Base-by-base conservation (phyloP, 2,113 vertebrate genomes). In the Boulengeromyrus knoepffleri region DNA sequence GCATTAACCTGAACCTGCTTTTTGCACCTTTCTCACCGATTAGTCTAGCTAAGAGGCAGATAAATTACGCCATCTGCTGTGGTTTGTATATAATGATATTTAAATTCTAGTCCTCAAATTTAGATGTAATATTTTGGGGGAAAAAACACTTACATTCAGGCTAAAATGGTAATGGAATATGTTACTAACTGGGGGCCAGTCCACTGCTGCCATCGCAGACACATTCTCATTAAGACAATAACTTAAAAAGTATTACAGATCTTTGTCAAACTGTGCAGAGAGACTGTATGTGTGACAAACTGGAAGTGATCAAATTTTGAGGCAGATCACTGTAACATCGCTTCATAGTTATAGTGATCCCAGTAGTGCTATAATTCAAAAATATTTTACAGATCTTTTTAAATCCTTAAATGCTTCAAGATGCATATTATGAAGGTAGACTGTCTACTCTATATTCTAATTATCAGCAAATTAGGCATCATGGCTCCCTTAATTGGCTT, bases 401-500 rank as follows among this genome's bases (percentile, higher is more conserved):
- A 56, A 56, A 56, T 21, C 19, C 19, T 56, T 21, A 24, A 56
- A 21, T 56, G n/a, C n/a, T 66, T 27, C 8, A 12, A 27, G n/a
- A 4, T 3, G 9, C 21, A 62, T n/a, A 13, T 66, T 27, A 12
- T 66, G n/a, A 12, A 66, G n/a, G n/a, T 47, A 80, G 66, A 89
- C n/a, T 70, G 3, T 70, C 87, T 12, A 39, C 21, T 46, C 10
- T n/a, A 17, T 12, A 21, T 24, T n/a, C n/a, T 39, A 77, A 83
- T 56, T 42, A 83, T 52, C 80, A 83, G 24, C 36, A 62, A 85
- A 89, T 89, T 58, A 47, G 53, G 19, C 24, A 62, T 83, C 84
- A 52, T 47, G 89, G 53, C 21, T 89, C 12, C 83, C 89, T 85
- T 89, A 89, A 89, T 89, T 56, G 88, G 88, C 13, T 80, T 85